phyloP scores from a whole-genome alignment of 1,140 invertebrate species.

The Brachionus paranguensis region DNA sequence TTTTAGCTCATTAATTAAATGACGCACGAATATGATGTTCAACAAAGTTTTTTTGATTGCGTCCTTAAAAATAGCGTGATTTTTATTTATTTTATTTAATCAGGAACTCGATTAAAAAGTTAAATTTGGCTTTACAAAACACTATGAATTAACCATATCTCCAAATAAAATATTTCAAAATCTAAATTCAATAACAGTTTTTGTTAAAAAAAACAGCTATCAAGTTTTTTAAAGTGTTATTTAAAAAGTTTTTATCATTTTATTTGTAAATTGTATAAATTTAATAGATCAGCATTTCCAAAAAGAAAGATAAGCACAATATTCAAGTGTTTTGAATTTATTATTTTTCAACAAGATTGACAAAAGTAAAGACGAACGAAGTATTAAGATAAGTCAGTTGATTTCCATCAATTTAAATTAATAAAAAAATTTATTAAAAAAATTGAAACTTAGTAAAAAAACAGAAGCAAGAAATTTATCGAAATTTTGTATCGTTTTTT shows the following conservation, averaged over 20 bases:
- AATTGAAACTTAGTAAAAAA: too few species aligned
- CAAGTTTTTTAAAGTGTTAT: neutral
- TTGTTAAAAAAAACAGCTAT: neutral
- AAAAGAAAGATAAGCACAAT: neutral
- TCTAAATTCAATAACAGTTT: neutral
- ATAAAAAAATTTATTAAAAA: neutral
- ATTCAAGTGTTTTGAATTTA: neutral
- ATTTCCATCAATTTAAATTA: neutral
- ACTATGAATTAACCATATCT: too few species aligned
- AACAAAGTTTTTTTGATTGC: too few species aligned
- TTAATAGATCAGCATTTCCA: neutral
- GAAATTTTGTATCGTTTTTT: neutral
- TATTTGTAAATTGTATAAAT: neutral
- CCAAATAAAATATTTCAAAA: too few species aligned
- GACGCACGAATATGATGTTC: too few species aligned
- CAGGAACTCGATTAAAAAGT: too few species aligned
- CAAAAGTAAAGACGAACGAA: neutral
- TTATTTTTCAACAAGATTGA: neutral
- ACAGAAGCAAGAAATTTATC: neutral
- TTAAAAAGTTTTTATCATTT: neutral
- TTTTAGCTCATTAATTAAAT: neutral
- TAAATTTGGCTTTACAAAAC: too few species aligned
- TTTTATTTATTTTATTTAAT: neutral
- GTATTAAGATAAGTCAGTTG: neutral
- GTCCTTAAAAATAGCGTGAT: neutral